Evolutionary conservation across 2,113 vertebrate species (phyloP).

Genomic region (Chlorodrepanis virens): DNA sequence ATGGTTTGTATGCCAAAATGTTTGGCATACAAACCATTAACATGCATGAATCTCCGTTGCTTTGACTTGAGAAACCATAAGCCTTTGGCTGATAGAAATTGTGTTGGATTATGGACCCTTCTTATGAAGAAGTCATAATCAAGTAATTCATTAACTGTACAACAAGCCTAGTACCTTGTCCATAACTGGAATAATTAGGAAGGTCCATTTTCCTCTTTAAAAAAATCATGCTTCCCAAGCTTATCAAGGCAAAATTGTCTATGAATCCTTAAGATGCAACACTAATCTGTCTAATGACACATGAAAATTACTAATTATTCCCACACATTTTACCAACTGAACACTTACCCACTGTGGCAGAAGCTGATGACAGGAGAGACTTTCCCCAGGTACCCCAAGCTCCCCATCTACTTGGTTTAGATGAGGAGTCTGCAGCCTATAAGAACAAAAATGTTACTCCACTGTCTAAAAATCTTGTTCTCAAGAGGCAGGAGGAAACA

Average conservation of each 20-base stretch:
- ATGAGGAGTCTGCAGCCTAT: constrained; percentile 46
- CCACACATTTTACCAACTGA: background rate
- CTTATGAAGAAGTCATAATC: background rate
- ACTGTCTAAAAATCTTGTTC: background rate
- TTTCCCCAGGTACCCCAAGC: constrained; percentile 96
- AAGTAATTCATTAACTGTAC: background rate
- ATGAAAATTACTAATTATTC: background rate
- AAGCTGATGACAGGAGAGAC: constrained; percentile 88
- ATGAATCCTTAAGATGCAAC: background rate
- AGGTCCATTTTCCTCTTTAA: background rate
- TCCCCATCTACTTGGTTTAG: constrained; percentile 70
- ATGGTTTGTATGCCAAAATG: no score
- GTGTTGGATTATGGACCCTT: background rate
- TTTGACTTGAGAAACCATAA: background rate
- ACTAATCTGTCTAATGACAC: background rate
- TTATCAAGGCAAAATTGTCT: background rate
- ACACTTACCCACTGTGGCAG: constrained; percentile 87
- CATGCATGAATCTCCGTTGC: fast-evolving
- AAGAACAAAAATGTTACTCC: constrained; percentile 24
- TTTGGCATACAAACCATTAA: background rate
- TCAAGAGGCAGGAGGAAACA: background rate
- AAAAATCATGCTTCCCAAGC: background rate
- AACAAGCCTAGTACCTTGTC: background rate
- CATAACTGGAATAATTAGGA: background rate
- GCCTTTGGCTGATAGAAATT: background rate